A percentile compares a stretch with the other conserved stretches of the same genome.
Evolutionary conservation across 2,797 vertebrate genomes (phyloP).

Genomic region (Chaenodraco wilsoni): DNA sequence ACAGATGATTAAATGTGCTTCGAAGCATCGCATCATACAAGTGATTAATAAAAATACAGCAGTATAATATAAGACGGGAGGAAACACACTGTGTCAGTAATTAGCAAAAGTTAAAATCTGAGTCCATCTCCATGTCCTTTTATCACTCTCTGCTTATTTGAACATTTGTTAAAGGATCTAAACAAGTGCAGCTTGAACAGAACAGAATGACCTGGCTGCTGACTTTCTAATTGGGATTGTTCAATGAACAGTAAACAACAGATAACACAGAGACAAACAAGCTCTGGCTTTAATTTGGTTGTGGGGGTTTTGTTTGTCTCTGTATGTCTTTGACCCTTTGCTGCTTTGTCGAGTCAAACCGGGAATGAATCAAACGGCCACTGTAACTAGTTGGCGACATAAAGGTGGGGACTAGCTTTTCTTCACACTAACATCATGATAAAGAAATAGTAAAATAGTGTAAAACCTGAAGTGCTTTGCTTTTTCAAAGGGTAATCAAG

Average conservation of each 20-base stretch:
- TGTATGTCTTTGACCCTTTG: neutral
- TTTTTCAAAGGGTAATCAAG: neutral
- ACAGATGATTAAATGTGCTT: conserved; percentile 13
- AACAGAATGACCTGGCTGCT: neutral
- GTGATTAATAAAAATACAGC: neutral
- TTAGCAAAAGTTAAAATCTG: neutral
- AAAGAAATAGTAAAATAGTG: neutral
- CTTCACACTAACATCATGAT: neutral
- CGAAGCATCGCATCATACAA: neutral
- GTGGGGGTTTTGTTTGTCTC: conserved; percentile 4
- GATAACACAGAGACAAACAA: neutral
- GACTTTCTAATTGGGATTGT: neutral
- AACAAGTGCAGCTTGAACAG: conserved; percentile 1
- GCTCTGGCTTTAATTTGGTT: neutral
- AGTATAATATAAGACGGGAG: neutral
- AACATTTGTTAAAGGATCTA: conserved; percentile 4
- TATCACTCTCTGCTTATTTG: neutral
- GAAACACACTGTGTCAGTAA: conserved; percentile 4
- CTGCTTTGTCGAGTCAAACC: conserved; percentile 13
- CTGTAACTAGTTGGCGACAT: conserved; percentile 8
- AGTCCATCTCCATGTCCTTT: conserved; percentile 1
- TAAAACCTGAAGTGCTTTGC: conserved; percentile 6
- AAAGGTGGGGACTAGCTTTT: neutral
- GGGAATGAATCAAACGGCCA: conserved; percentile 11
- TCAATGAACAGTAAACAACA: neutral